Conservation (phyloP, 1,140 invertebrate species). For the Anadara kagoshimensis region DNA sequence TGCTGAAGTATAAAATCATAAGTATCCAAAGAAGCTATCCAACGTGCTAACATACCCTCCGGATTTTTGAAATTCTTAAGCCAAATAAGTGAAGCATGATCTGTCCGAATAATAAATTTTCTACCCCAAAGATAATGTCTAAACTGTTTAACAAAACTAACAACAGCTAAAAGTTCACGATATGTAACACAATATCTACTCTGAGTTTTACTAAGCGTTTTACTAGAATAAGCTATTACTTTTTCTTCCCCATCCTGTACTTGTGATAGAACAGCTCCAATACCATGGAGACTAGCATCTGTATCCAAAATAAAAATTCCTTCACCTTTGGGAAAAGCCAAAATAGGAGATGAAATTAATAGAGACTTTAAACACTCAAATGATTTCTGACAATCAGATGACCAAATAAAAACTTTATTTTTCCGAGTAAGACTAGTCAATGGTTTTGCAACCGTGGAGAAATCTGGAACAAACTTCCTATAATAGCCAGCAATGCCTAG, state of each 20-base stretch:
- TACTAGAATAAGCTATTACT: constrained; percentile 17
- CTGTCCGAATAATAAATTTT: constrained; percentile 11
- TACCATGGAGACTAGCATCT: constrained; percentile 42
- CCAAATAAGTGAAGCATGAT: constrained; percentile 17
- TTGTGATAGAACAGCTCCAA: constrained; percentile 54
- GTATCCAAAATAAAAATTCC: constrained; percentile 42
- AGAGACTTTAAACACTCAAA: constrained; percentile 25
- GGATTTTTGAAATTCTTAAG: constrained; percentile 7
- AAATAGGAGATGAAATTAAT: constrained; percentile 29
- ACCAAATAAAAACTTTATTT: constrained; percentile 10
- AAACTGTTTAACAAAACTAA: constrained; percentile 29
- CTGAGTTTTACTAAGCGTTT: background rate
- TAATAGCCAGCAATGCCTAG: constrained; percentile 32
- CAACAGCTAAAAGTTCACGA: constrained; percentile 9
- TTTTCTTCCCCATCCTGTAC: constrained; percentile 6
- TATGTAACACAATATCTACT: constrained; percentile 21
- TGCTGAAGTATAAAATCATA: constrained; percentile 22
- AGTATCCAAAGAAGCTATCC: background rate
- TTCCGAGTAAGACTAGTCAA: constrained; percentile 12
- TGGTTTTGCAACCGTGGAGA: constrained; percentile 24
- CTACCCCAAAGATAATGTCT: constrained; percentile 12
- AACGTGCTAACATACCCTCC: constrained; percentile 14
- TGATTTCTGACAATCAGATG: constrained; percentile 5
- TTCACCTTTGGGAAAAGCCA: constrained; percentile 30
- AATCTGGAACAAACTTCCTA: constrained; percentile 23